Evolutionary conservation across 2,888 invertebrate genomes (phyloP), one percentile per base, ranked within the genome.

Genomic region (Mylabris sibirica): DNA sequence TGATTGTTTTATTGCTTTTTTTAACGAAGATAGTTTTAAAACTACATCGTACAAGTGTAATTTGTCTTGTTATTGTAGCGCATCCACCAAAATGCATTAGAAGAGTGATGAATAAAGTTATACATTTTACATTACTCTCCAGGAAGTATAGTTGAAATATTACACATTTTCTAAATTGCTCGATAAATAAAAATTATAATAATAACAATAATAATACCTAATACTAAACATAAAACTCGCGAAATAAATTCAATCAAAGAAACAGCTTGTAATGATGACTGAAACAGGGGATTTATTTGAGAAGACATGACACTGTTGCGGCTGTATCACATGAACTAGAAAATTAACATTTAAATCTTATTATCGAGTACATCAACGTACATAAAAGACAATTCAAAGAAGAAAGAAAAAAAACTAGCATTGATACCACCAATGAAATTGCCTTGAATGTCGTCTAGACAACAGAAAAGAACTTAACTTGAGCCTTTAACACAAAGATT

Each of bases 391-490:
- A 11, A 44, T n/a, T n/a, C 38, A 44, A 5, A 44, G 34, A 44
- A 62, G 53, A 61, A 66, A 61, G 12, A 64, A 67, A 67, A 60
- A 67, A 67, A 67, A 60, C 60, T 14, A 5, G 11, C 34, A 64
- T 61, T 68, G 64, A 67, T 49, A 57, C 57, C 59, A 61, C 59
- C 34, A 61, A 62, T 38, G 59, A 49, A 63, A 68, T 59, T 65
- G 65, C 65, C 65, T 49, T 49, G 49, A 9, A 8, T 20, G 49
- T 49, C 49, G 49, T 49, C 49, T 49, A 49, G 49, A 49, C 49
- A 20, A 3, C 8, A 9, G 9, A 2, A 20, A 9, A 65, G 63
- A 62, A 63, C 65, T 59, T 65, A 53, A 59, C 59, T 62, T 68
- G 44, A 34, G 49, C 53, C 59, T 63, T 62, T 65, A 65, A 38